Evolutionary conservation across 2,113 vertebrate species (phyloP).

Genomic region (Corynorhinus townsendii): DNA sequence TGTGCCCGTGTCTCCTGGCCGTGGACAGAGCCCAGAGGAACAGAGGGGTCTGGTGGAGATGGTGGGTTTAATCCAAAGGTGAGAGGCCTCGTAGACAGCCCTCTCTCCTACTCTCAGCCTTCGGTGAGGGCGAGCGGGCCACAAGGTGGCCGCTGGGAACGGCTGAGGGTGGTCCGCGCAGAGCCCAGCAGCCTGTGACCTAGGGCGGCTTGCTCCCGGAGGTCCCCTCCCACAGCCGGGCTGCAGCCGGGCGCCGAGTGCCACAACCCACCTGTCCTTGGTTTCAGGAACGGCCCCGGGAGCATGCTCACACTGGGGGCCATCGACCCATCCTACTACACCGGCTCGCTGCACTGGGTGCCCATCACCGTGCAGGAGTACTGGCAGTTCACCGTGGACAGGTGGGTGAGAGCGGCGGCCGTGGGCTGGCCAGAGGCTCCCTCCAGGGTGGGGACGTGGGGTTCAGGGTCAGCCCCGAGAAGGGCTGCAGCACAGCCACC

Average conservation of each 20-base stretch:
- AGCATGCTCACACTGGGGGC: slow-evolving; percentile 82
- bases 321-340: slow-evolving; percentile 72
- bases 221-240: too few species aligned
- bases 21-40: background rate
- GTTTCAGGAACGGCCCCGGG: slow-evolving; percentile 67
- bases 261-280: background rate
- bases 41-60: background rate
- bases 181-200: background rate
- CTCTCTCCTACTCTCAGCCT: background rate
- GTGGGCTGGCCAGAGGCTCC: rapidly evolving
- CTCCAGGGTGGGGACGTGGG: rapidly evolving
- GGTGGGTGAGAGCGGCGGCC: slow-evolving; percentile 60
- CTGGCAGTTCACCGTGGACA: slow-evolving; percentile 85
- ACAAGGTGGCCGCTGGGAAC: background rate
- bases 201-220: too few species aligned
- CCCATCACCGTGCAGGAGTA: slow-evolving; percentile 79
- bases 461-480: too few species aligned
- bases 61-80: background rate
- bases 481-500: too few species aligned
- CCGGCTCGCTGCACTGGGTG: slow-evolving; percentile 79
- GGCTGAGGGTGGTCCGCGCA: background rate
- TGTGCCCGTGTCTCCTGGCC: rapidly evolving
- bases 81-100: background rate
- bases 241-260: rapidly evolving
- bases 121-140: background rate